phyloP scores from a whole-genome alignment of 2,888 invertebrate species.

The Diarsia brunnea region DNA sequence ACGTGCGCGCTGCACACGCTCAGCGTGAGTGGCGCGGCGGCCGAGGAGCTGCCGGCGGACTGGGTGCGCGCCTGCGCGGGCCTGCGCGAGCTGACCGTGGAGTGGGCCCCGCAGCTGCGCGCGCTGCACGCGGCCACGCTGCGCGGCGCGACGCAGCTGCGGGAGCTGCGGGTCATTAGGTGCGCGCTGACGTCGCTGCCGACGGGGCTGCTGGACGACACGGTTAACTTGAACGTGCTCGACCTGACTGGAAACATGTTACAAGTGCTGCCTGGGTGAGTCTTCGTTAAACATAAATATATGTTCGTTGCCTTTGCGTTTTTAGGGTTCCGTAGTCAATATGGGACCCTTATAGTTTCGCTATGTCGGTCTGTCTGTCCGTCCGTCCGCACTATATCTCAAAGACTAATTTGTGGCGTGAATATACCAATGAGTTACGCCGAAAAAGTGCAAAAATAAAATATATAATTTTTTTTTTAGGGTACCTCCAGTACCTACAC shows the following conservation, averaged over 20 bases:
- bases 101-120: neutral
- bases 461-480: too few species aligned
- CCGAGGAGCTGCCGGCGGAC: conserved; percentile 29
- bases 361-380: too few species aligned
- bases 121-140: neutral
- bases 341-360: too few species aligned
- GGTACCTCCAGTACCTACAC: too few species aligned
- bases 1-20: conserved; percentile 49
- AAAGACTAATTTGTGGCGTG: too few species aligned
- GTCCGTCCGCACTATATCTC: too few species aligned
- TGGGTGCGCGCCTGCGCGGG: conserved; percentile 25
- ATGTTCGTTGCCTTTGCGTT: too few species aligned
- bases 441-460: too few species aligned
- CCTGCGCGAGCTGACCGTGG: conserved; percentile 20
- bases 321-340: too few species aligned
- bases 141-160: conserved; percentile 22
- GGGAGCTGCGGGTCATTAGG: conserved; percentile 21
- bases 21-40: conserved; percentile 1
- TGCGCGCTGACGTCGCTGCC: conserved; percentile 62
- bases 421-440: too few species aligned
- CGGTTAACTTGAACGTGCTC: conserved; percentile 53
- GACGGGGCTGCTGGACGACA: conserved; percentile 60
- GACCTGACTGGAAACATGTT: conserved; percentile 67
- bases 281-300: neutral
- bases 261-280: conserved; percentile 67